phyloP scores from a whole-genome alignment of 1,140 invertebrate genomes.

The Trachymyrmex septentrionalis region DNA sequence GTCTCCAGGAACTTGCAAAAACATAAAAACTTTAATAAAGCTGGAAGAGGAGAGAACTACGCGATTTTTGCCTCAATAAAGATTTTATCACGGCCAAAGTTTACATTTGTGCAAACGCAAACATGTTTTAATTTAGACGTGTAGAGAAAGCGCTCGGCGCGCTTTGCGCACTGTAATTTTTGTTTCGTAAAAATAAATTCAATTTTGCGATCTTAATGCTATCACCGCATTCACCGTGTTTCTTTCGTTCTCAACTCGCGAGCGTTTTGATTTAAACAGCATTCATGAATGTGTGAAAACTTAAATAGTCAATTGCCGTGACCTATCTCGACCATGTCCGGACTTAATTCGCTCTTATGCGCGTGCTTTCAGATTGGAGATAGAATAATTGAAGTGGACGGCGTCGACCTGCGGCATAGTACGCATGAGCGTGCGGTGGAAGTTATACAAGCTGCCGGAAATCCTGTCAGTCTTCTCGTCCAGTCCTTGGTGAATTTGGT shows the following conservation, averaged over 20 bases:
- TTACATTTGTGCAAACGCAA: not conserved
- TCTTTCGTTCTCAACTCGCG: not conserved
- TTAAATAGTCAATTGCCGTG: conserved; percentile 14
- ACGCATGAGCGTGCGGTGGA: conserved; percentile 98
- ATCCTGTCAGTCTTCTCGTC: conserved; percentile 96
- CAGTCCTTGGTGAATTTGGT: conserved; percentile 96
- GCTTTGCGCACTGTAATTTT: not conserved
- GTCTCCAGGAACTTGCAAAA: not conserved
- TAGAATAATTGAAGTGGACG: conserved; percentile 97
- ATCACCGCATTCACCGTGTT: not conserved
- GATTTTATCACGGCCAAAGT: not conserved
- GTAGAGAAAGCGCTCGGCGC: too few species aligned
- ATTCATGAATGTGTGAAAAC: not conserved
- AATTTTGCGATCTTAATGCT: not conserved
- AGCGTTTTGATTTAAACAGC: not conserved
- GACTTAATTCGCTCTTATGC: conserved; percentile 3
- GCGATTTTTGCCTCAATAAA: not conserved
- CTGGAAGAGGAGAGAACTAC: not conserved
- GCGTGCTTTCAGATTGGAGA: conserved; percentile 91
- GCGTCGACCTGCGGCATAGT: conserved; percentile 94
- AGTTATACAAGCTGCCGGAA: conserved; percentile 96
- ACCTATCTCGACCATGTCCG: not conserved
- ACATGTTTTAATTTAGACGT: not conserved
- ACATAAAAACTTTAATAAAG: conserved; percentile 27
- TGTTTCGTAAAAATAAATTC: not conserved